Conservation (phyloP, 2,888 invertebrate species). For the Parnassius mnemosyne region DNA sequence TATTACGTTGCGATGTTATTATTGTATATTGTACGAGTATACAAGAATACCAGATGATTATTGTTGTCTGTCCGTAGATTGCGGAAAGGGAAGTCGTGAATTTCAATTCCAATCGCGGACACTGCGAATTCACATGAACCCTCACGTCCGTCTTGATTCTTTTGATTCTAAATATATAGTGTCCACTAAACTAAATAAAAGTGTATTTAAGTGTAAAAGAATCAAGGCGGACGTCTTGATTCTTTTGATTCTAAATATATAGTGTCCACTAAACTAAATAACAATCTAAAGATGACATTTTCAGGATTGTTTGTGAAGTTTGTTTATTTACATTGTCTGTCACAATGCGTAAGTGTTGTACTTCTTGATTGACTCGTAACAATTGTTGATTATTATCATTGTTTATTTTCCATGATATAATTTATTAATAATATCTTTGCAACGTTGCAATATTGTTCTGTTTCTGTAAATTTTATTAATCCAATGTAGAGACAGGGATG, state of each 20-base stretch:
- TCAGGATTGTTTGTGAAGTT: not conserved
- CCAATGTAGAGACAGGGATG: no score
- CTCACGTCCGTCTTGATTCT: not conserved
- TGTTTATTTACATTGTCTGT: slow-evolving; percentile 8
- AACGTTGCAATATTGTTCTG: not conserved
- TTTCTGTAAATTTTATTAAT: no score
- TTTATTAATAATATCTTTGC: not conserved
- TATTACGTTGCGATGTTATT: no score
- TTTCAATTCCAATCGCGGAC: slow-evolving; percentile 48
- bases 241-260: not conserved
- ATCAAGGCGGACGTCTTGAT: no score
- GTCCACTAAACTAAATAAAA: not conserved
- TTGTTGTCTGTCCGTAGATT: slow-evolving; percentile 37
- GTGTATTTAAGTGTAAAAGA: no score
- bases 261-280: not conserved
- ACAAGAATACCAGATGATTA: slow-evolving; percentile 1
- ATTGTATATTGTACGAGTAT: no score
- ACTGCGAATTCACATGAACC: slow-evolving; percentile 22
- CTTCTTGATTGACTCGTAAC: slow-evolving; percentile 13
- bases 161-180: not conserved
- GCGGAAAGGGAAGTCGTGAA: slow-evolving; percentile 56
- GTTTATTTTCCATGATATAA: slow-evolving; percentile 14
- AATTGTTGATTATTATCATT: slow-evolving; percentile 16
- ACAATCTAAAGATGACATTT: not conserved
- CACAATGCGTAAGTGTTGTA: slow-evolving; percentile 4